A percentile compares a stretch with the other conserved stretches of the same genome.
Evolutionary conservation across 2,797 vertebrate genomes (phyloP).

Genomic region (Pitangus sulphuratus): DNA sequence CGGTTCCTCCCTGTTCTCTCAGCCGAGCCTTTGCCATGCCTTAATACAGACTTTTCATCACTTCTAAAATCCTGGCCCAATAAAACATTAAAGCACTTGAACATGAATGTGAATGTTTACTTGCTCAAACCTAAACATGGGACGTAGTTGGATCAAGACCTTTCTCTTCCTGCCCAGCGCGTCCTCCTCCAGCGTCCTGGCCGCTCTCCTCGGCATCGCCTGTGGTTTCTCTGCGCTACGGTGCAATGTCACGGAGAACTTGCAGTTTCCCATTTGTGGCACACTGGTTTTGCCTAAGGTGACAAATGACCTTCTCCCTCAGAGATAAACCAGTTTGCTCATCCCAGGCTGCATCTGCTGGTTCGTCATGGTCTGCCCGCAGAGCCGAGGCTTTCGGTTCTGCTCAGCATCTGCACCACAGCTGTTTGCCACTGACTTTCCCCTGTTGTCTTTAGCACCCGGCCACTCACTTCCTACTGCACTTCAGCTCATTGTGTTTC

Average conservation of each 20-base stretch:
- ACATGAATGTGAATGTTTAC: conserved; percentile 39
- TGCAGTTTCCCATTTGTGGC: conserved; percentile 24
- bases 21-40: background rate
- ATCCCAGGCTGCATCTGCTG: background rate
- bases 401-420: conserved; percentile 44
- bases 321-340: background rate
- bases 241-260: background rate
- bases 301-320: conserved; percentile 23
- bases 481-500: background rate
- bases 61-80: conserved; percentile 35
- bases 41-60: conserved; percentile 49
- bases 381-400: background rate
- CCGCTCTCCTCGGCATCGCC: background rate
- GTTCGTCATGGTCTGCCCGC: background rate
- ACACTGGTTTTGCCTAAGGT: background rate
- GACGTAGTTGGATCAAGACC: conserved; percentile 23
- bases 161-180: conserved; percentile 9
- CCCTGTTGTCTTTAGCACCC: background rate
- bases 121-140: conserved; percentile 49
- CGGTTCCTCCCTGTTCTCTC: conserved; percentile 1
- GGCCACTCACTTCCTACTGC: background rate
- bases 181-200: conserved; percentile 4
- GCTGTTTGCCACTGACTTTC: conserved; percentile 51
- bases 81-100: conserved; percentile 54
- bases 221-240: background rate